These are phyloP conservation scores for Aphaenogaster floridana DNA, from an alignment of 1,140 invertebrate genomes.

Conservation along the genomic window DNA sequence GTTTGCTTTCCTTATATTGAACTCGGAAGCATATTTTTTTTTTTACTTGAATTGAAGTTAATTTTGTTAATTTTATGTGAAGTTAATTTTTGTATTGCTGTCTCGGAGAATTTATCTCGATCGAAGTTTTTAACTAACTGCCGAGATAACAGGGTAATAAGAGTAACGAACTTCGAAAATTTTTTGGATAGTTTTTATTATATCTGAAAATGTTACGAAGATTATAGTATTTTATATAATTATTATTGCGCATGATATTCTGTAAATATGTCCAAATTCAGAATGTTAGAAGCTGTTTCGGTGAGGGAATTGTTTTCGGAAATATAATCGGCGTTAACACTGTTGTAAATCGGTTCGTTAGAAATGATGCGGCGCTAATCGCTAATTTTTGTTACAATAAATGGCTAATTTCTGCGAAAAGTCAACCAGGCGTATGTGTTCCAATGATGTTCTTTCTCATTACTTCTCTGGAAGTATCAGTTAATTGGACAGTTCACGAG, in stretches of 20 bases:
- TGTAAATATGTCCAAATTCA: conserved; percentile 45
- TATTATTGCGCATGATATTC: neutral
- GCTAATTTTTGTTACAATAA: conserved; percentile 69
- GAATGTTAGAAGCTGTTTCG: conserved; percentile 30
- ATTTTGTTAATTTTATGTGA: neutral
- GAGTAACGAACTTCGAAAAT: neutral
- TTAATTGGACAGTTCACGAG: conserved; percentile 26
- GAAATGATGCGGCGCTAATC: conserved; percentile 6
- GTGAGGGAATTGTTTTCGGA: neutral
- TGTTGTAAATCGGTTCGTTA: conserved; percentile 56
- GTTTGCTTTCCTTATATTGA: neutral
- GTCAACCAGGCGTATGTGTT: conserved; percentile 66
- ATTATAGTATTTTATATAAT: neutral
- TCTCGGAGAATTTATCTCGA: neutral
- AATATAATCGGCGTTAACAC: conserved; percentile 43
- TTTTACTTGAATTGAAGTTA: conserved; percentile 9
- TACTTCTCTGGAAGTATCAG: conserved; percentile 4
- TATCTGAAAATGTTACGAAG: neutral
- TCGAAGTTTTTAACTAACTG: neutral
- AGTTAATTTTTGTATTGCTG: neutral
- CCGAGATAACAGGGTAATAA: neutral
- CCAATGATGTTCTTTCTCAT: conserved; percentile 61
- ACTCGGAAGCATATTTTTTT: neutral
- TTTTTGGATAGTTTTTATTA: neutral
- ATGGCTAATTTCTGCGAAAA: conserved; percentile 67